Evolutionary conservation across 2,797 vertebrate species (phyloP).

Genomic region (Graptemys geographica): DNA sequence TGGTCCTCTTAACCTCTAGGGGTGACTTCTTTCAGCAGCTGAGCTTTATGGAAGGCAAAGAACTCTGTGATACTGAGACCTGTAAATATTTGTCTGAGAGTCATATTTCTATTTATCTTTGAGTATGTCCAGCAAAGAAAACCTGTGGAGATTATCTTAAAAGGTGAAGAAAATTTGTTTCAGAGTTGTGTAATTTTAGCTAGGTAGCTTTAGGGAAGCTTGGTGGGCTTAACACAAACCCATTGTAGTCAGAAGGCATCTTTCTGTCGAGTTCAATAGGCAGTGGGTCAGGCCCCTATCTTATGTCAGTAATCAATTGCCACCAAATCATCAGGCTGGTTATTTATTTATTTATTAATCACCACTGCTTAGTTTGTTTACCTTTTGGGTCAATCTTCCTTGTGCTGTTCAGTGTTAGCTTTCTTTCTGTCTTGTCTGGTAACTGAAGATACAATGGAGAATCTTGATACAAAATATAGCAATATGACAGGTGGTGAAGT

Average conservation of each 20-base stretch:
- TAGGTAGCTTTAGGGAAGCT: background rate
- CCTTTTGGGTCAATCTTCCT: background rate
- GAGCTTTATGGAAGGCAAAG: constrained; percentile 24
- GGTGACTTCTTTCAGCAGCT: constrained; percentile 50
- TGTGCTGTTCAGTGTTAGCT: background rate
- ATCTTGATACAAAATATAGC: background rate
- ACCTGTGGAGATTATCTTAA: constrained; percentile 36
- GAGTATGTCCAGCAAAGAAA: constrained; percentile 22
- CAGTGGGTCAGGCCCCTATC: background rate
- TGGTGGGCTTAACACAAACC: background rate
- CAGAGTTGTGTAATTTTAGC: constrained; percentile 46
- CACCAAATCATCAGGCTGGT: background rate
- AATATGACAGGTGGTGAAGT: background rate
- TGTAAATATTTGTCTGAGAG: constrained; percentile 69
- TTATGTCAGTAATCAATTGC: background rate
- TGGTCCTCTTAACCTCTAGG: constrained; percentile 44
- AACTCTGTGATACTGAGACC: constrained; percentile 26
- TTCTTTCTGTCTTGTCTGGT: background rate
- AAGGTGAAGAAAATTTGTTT: constrained; percentile 18
- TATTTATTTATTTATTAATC: background rate
- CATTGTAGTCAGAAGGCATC: background rate
- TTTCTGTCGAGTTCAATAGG: background rate
- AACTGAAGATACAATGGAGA: background rate
- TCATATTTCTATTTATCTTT: constrained; percentile 71
- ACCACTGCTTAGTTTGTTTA: background rate